A percentile compares a stretch with the other conserved stretches of the same genome.
These are phyloP conservation scores for Embidobia sp. DNA, from an alignment of 2,888 invertebrate genomes.

Conservation along the genomic window DNA sequence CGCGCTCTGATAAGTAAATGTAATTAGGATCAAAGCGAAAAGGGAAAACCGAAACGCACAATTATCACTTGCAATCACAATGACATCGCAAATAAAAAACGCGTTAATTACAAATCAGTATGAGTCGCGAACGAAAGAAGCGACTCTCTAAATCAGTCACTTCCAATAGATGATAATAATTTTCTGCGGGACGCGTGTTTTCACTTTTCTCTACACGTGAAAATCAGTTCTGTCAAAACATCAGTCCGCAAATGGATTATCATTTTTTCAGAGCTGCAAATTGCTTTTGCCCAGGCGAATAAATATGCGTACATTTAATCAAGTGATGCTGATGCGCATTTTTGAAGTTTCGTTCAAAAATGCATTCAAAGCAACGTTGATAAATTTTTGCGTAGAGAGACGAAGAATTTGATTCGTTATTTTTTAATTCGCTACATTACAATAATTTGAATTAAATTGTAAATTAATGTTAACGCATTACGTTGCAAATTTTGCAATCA, in stretches of 20 bases:
- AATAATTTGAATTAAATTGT: no score
- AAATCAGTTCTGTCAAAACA: constrained; percentile 26
- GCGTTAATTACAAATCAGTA: constrained; percentile 17
- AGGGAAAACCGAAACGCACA: constrained; percentile 8
- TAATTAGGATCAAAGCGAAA: constrained; percentile 14
- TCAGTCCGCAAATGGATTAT: neutral
- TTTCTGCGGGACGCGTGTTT: constrained; percentile 17
- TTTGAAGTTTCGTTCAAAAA: no score
- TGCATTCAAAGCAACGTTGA: no score
- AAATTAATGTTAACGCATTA: no score
- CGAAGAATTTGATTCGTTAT: no score
- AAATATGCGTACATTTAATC: neutral
- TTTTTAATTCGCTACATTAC: no score
- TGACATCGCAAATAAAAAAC: constrained; percentile 10
- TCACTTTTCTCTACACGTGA: constrained; percentile 18
- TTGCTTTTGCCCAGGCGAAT: no score
- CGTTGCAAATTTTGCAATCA: no score
- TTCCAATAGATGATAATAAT: constrained; percentile 21
- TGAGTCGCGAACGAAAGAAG: constrained; percentile 15
- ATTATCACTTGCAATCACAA: constrained; percentile 17
- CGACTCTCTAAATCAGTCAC: constrained; percentile 19
- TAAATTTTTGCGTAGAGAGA: no score
- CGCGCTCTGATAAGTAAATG: no score
- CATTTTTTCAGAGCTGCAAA: neutral
- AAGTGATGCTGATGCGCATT: no score